Evolutionary conservation across 2,113 vertebrate genomes (phyloP), one percentile per base, ranked within the genome.

Genomic region (Tetrax tetrax): DNA sequence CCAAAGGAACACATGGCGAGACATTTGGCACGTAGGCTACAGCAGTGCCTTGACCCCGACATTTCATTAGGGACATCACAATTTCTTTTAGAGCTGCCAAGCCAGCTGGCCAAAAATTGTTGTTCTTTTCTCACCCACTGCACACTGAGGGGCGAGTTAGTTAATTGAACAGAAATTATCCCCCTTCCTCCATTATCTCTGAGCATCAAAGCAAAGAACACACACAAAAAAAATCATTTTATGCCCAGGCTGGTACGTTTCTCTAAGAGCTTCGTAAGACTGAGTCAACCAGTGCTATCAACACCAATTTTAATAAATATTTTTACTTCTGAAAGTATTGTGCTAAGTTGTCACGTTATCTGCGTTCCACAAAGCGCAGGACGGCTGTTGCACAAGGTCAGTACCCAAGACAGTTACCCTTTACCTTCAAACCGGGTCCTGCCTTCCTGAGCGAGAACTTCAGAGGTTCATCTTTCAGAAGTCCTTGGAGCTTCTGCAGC

Each of bases 391-490:
- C 41, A 43, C 53, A 11, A 11, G 22, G 28, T 29, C 51, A 47
- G 70, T 4, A 57, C 8, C 35, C 53, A 43, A 29, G 20, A 25
- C 25, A 21, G 47, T 31, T 10, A 28, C 24, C 20, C 35, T 17
- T 56, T 96, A 97, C 98, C 96, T 97, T 81, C 61, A 97, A 56
- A 27, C 33, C 7, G 43, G 82, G 93, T 50, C 95, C 97, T 86
- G 95, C 76, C 54, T 63, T 97, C 83, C 92, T 93, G 24, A 96
- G 76, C 14, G 97, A 97, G 57, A 64, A 82, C 65, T 97, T 98
- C 90, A 56, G 60, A 4, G 90, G 96, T 38, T 94, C 90, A 69
- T 97, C 97, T 54, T 97, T 96, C 74, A 97, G 89, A 28, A 97
- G 92, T 24, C 93, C 95, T 20, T 93, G 93, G 76, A 90, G 74